A percentile compares a stretch with the other conserved stretches of the same genome.
phyloP scores from a whole-genome alignment of 2,797 vertebrate genomes.

The Sebastes oblongus region DNA sequence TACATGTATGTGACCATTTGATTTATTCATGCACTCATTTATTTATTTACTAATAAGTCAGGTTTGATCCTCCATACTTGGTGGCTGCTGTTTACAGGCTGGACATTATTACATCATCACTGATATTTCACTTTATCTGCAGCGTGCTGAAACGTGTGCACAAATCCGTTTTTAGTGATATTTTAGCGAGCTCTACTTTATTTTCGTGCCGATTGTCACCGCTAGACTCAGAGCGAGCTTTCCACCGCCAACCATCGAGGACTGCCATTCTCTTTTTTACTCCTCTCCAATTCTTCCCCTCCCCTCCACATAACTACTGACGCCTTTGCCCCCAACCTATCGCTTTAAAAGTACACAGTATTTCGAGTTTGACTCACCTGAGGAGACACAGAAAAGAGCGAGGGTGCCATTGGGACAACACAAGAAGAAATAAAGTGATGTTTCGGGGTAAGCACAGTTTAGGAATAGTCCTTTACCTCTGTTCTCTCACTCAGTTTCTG shows the following conservation, averaged over 20 bases:
- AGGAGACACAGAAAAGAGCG: constrained; percentile 78
- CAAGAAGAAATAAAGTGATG: constrained; percentile 83
- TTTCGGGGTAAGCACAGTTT: constrained; percentile 86
- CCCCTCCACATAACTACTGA: constrained; percentile 52
- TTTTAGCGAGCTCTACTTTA: constrained; percentile 13
- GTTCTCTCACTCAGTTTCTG: constrained; percentile 74
- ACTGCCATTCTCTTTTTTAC: constrained; percentile 62
- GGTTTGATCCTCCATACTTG: constrained; percentile 56
- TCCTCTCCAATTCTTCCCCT: constrained; percentile 45
- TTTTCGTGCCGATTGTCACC: constrained; percentile 6
- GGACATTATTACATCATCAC: constrained; percentile 8
- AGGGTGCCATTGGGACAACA: constrained; percentile 77
- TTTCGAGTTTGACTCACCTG: constrained; percentile 79
- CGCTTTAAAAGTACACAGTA: constrained; percentile 81
- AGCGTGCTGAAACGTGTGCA: constrained; percentile 12
- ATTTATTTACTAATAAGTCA: constrained; percentile 27
- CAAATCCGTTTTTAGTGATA: not conserved
- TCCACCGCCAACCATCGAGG: constrained; percentile 59
- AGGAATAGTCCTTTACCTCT: constrained; percentile 80
- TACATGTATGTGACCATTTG: constrained; percentile 47
- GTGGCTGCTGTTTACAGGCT: constrained; percentile 37
- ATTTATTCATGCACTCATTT: constrained; percentile 45
- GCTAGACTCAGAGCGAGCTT: constrained; percentile 40
- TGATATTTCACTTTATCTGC: constrained; percentile 15
- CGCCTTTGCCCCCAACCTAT: constrained; percentile 67